Evolutionary conservation across 2,888 invertebrate genomes (phyloP), one percentile per base, ranked within the genome.

Genomic region (Caenorhabditis plicata): DNA sequence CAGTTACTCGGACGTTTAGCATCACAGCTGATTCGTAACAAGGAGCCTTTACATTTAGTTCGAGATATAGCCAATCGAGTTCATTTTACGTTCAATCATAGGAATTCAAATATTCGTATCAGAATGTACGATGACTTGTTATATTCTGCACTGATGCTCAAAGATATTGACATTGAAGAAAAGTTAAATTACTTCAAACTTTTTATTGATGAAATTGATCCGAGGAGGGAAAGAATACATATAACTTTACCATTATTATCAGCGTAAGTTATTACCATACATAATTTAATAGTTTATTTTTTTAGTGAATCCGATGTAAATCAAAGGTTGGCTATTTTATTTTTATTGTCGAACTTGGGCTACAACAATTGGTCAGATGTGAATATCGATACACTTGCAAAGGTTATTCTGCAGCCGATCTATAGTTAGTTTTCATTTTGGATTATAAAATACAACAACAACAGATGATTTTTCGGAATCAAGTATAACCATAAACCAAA

Each of bases 181-280:
- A 43, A 68, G 13, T 49, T 73, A 4, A 62, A 68, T 25, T 63
- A 66, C 36, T 65, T 75, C 19, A 33, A 49, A 11, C 47, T 33
- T 9, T 69, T 74, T 25, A 40, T 66, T 13, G 74, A 75, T 47
- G 52, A 64, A 19, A 58, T 75, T 7, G 75, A 75, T 45, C 40
- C 40, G 9, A 50, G 46, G 32, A 48, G 75, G 8, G 62, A 64
- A 15, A 56, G 75, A 20, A 45, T 54, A 23, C 75, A 75, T 38
- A 41, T 75, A 2, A 60, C 69, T 23, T 41, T 75, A 2, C 75
- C 75, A 1, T 35, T 71, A 15, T 31, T 73, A 19, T 54, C 66
- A 3, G 23, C 44, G 58, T 68, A 36, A 33, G 22, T 38, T 19
- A 15, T 32, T 23, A 19, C 8, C 7, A 27, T 19, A 26, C 4